Conservation (phyloP, 2,888 invertebrate genomes). For the Coenonympha arcania region DNA sequence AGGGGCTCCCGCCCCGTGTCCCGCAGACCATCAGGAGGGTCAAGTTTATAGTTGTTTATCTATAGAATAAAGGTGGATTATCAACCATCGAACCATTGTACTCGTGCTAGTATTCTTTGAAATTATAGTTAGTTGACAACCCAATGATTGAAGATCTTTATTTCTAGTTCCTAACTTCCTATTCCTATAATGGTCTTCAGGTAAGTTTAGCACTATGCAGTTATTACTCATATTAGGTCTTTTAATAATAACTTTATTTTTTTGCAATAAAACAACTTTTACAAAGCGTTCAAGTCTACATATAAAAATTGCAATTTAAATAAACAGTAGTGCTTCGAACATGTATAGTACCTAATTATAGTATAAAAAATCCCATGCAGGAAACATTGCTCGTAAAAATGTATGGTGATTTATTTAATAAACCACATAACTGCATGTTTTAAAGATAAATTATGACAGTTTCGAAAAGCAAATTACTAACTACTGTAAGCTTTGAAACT, state of each 20-base stretch:
- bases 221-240: too few species aligned
- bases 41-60: too few species aligned
- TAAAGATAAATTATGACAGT: not conserved
- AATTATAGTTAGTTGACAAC: too few species aligned
- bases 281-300: not conserved
- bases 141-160: not conserved
- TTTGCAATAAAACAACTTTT: not conserved
- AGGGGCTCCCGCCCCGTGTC: too few species aligned
- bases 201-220: too few species aligned
- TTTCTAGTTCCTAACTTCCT: not conserved
- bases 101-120: too few species aligned
- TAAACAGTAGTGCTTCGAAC: not conserved
- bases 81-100: too few species aligned
- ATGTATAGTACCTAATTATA: not conserved
- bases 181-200: too few species aligned
- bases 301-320: not conserved
- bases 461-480: not conserved
- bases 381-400: not conserved
- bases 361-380: not conserved
- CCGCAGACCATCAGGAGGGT: too few species aligned
- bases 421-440: not conserved
- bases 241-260: too few species aligned
- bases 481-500: not conserved
- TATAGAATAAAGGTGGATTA: too few species aligned
- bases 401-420: not conserved